Base-by-base conservation (phyloP, 2,113 vertebrate genomes). In the Lophura nycthemera region DNA sequence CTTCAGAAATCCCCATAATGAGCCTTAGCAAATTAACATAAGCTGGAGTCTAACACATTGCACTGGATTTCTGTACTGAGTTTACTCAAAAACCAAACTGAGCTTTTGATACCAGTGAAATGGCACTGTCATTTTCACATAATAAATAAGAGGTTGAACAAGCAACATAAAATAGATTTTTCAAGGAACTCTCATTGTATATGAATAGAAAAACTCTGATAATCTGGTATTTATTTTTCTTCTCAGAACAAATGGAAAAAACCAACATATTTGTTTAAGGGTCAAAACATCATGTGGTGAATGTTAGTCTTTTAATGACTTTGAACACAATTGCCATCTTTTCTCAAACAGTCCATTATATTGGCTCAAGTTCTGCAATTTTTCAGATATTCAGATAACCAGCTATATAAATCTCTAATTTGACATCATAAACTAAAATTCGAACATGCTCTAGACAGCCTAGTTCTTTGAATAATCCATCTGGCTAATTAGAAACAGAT, bases 401-500 rank as follows among this genome's bases (percentile, higher is more conserved):
- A 82, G 34, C 87, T 50, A 83, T 32, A 70, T 22, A 75, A 16
- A 82, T 79, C 40, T 11, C 83, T 25, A 86, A 64, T 32, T 86
- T 89, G 34, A 83, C 17, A 91, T 77, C 84, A 91, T 34, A 88
- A 93, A 80, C 76, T 77, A 89, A 95, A 95, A 89, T 42, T 70
- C 72, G 36, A 89, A 73, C 16, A 73, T 42, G 63, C 63, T 67
- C 47, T 79, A 9, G 5, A 45, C 89, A 72, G 83, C 20, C 21
- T 81, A 47, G 42, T 83, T 75, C 47, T 91, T 72, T 65, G 83
- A 95, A 69, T 42, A 88, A 90, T 70, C 14, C 34, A 85, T 57
- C 52, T 75, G 48, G 30, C 57, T 94, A 91, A 95, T 95, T 90
- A 94, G 89, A 95, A 86, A 81, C 71, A 94, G 87, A 92, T 83